Conservation (phyloP, 2,888 invertebrate genomes). For the Sialis fuliginosa region DNA sequence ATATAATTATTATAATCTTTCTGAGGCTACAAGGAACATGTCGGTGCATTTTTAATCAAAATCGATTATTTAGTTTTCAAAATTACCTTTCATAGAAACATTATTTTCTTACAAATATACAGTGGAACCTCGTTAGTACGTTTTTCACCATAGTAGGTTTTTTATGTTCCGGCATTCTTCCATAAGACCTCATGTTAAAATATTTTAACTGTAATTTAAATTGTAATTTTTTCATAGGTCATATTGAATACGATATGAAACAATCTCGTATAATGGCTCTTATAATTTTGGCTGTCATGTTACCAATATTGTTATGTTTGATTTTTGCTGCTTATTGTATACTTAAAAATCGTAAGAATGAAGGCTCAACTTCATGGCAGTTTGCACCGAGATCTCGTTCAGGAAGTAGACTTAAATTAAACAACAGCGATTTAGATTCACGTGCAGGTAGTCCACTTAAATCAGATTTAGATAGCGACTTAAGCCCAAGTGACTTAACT, state of each 20-base stretch:
- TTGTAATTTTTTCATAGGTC: constrained; percentile 18
- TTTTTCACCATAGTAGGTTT: no score
- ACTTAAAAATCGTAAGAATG: constrained; percentile 33
- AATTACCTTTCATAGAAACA: no score
- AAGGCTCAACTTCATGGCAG: constrained; percentile 25
- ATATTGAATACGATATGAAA: constrained; percentile 35
- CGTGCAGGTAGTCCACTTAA: constrained; percentile 7
- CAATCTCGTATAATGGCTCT: constrained; percentile 57
- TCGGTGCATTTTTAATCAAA: no score
- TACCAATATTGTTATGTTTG: constrained; percentile 34
- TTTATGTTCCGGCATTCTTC: no score
- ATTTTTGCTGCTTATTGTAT: constrained; percentile 34
- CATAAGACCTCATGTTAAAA: no score
- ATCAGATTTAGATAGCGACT: constrained; percentile 10
- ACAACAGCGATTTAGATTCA: constrained; percentile 8
- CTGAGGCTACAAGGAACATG: no score
- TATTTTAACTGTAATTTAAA: no score
- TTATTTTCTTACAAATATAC: no score
- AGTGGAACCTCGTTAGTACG: no score
- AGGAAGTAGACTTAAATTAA: constrained; percentile 10
- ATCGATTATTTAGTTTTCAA: no score
- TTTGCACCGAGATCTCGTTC: constrained; percentile 14
- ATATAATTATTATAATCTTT: no score
- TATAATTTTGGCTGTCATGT: constrained; percentile 51
- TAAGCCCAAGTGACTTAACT: constrained; percentile 15